These are phyloP conservation scores for Caenorhabditis panamensis DNA, from an alignment of 2,888 invertebrate species.

Conservation along the genomic window DNA sequence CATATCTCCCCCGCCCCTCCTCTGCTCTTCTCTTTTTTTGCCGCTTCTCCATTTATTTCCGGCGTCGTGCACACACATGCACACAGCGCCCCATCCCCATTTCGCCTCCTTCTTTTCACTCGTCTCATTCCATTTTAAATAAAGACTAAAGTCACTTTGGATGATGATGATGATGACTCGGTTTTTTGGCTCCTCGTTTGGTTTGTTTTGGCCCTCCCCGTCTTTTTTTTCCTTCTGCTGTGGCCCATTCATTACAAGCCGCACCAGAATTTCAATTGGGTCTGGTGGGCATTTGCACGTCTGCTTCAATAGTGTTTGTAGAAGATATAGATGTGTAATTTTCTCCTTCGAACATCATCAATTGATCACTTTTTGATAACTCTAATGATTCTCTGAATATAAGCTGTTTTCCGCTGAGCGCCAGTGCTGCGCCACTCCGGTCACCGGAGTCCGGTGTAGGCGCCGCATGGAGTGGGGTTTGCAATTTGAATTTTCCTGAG, in stretches of 20 bases:
- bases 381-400: too few species aligned
- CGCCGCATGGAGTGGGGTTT: too few species aligned
- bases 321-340: too few species aligned
- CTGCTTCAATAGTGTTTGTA: too few species aligned
- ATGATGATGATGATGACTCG: conserved; percentile 24
- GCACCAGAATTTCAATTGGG: neutral
- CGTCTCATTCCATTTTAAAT: conserved; percentile 16
- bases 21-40: conserved; percentile 43
- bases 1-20: conserved; percentile 41
- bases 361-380: too few species aligned
- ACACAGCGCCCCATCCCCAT: neutral
- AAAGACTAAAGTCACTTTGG: conserved; percentile 17
- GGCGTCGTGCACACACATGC: conserved; percentile 45
- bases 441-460: too few species aligned
- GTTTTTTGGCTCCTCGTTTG: conserved; percentile 16
- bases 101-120: conserved; percentile 8
- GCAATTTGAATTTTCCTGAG: too few species aligned
- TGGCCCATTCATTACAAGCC: neutral
- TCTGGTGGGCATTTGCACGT: neutral
- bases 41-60: conserved; percentile 59
- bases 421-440: too few species aligned
- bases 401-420: too few species aligned
- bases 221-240: neutral
- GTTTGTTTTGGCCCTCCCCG: conserved; percentile 10
- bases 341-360: too few species aligned